Evolutionary conservation across 2,888 invertebrate genomes (phyloP).

Genomic region (Drosophila quinaria): DNA sequence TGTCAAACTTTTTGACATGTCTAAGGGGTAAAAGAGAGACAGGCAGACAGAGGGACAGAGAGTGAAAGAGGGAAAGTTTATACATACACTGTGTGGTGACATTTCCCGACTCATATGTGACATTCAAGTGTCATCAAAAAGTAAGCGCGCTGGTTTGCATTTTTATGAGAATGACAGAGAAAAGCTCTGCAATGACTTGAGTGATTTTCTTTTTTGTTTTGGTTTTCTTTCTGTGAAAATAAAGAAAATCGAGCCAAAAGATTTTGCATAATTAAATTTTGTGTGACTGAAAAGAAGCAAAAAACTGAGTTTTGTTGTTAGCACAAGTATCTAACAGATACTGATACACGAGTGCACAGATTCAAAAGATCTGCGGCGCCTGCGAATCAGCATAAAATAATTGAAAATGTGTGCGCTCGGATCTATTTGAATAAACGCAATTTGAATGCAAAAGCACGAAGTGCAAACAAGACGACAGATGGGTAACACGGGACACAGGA

Average conservation of each 20-base stretch:
- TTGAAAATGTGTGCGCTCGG: slow-evolving; percentile 74
- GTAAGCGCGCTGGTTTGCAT: slow-evolving; percentile 70
- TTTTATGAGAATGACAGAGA: slow-evolving; percentile 77
- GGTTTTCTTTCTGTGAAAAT: slow-evolving; percentile 25
- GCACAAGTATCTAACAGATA: slow-evolving; percentile 59
- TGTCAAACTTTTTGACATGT: slow-evolving; percentile 78
- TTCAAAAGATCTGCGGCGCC: slow-evolving; percentile 69
- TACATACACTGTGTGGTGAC: slow-evolving; percentile 37
- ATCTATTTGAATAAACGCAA: slow-evolving; percentile 79
- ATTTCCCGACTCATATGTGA: slow-evolving; percentile 69
- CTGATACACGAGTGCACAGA: slow-evolving; percentile 53
- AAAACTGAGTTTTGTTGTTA: slow-evolving; percentile 37
- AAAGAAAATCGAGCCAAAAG: slow-evolving; percentile 47
- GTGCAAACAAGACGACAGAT: slow-evolving; percentile 71
- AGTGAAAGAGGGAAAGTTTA: slow-evolving; percentile 13
- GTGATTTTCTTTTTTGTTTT: slow-evolving; percentile 60
- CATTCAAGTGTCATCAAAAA: slow-evolving; percentile 80
- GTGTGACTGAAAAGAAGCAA: slow-evolving; percentile 32
- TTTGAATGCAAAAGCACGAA: slow-evolving; percentile 80
- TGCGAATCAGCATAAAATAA: slow-evolving; percentile 77
- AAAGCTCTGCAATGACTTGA: slow-evolving; percentile 67
- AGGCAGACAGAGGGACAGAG: neutral
- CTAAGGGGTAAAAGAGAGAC: slow-evolving; percentile 36
- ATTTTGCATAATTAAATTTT: slow-evolving; percentile 79
- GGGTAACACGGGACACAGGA: slow-evolving; percentile 35